Conservation (phyloP, 2,113 vertebrate genomes). For the Stigmatopora nigra region DNA sequence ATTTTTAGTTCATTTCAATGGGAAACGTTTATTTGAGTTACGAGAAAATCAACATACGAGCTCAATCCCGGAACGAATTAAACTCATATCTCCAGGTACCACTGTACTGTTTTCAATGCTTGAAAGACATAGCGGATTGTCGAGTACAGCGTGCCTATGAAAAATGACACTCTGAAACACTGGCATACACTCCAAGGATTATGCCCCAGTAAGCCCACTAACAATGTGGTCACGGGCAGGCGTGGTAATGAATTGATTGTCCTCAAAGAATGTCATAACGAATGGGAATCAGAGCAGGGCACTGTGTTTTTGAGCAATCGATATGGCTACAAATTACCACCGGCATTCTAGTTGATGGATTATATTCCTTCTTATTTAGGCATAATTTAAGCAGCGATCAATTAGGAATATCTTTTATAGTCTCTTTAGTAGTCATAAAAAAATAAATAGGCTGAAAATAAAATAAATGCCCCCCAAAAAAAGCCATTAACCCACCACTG, state of each 20-base stretch:
- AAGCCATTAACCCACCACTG: neutral
- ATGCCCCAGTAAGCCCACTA: constrained; percentile 51
- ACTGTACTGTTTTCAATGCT: too few relatives aligned
- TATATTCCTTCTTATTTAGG: constrained; percentile 51
- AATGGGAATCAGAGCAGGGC: constrained; percentile 58
- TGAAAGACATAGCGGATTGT: neutral
- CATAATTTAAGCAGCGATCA: constrained; percentile 38
- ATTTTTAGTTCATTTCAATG: too few relatives aligned
- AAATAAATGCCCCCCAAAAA: neutral
- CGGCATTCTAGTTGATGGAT: constrained; percentile 51
- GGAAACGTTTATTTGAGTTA: too few relatives aligned
- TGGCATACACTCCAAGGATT: constrained; percentile 25
- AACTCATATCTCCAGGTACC: too few relatives aligned
- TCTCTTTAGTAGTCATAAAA: constrained; percentile 10
- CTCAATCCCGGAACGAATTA: too few relatives aligned
- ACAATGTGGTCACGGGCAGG: constrained; percentile 54
- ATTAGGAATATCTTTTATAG: constrained; percentile 35
- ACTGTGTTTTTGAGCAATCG: constrained; percentile 53
- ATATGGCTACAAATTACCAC: constrained; percentile 50
- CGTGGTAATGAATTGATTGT: constrained; percentile 60
- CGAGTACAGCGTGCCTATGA: constrained; percentile 9
- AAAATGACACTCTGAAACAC: constrained; percentile 30
- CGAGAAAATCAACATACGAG: too few relatives aligned
- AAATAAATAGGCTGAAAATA: constrained; percentile 12
- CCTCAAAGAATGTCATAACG: constrained; percentile 63